phyloP scores from a whole-genome alignment of 2,888 invertebrate genomes.

The Machimus rusticus region DNA sequence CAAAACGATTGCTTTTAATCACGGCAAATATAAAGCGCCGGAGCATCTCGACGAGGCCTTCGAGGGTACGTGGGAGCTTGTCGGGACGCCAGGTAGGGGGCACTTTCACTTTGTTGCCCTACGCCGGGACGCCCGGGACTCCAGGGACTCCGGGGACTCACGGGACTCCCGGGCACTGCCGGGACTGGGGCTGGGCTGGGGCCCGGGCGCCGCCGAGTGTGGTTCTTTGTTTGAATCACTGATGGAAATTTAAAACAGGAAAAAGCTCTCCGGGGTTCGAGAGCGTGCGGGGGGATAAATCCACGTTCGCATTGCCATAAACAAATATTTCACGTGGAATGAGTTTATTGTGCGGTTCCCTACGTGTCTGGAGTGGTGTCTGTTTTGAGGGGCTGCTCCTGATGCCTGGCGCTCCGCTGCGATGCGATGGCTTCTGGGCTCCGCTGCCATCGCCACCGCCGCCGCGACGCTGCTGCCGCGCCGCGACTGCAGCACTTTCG shows the following conservation, averaged over 20 bases:
- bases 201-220: not conserved
- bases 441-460: no score
- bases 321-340: constrained; percentile 38
- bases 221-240: constrained; percentile 40
- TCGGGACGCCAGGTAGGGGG: not conserved
- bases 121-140: not conserved
- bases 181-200: not conserved
- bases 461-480: not conserved
- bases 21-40: constrained; percentile 28
- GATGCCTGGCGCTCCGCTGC: not conserved
- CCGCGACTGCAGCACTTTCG: constrained; percentile 10
- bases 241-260: constrained; percentile 43
- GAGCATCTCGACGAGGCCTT: constrained; percentile 9
- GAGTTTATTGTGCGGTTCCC: constrained; percentile 42
- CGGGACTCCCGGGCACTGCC: not conserved
- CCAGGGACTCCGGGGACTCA: not conserved
- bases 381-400: not conserved
- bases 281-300: constrained; percentile 15
- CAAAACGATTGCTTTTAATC: constrained; percentile 42
- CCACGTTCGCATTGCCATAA: constrained; percentile 37
- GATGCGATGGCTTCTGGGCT: not conserved
- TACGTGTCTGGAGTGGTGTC: constrained; percentile 39
- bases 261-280: constrained; percentile 33
- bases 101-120: constrained; percentile 13
- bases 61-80: not conserved